Evolutionary conservation across 2,113 vertebrate species (phyloP).

Genomic region (Corapipo altera): DNA sequence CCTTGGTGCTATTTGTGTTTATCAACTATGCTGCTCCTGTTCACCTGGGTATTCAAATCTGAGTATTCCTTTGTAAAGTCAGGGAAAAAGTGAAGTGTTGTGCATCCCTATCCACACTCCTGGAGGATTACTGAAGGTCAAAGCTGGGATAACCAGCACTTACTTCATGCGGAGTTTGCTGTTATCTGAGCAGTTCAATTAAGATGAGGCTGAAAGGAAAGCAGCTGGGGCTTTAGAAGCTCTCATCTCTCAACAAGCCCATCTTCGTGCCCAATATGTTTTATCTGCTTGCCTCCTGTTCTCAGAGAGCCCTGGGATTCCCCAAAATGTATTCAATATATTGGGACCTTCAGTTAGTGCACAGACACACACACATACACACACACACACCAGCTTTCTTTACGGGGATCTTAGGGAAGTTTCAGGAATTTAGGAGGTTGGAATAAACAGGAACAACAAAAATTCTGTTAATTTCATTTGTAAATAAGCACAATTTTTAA

Average conservation of each 20-base stretch:
- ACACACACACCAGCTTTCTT: background rate
- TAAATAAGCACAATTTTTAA: background rate
- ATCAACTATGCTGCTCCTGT: background rate
- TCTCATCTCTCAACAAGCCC: background rate
- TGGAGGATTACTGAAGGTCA: slow-evolving; percentile 38
- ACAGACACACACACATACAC: background rate
- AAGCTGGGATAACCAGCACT: background rate
- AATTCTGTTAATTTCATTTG: background rate
- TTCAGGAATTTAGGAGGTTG: background rate
- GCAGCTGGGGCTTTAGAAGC: slow-evolving; percentile 20
- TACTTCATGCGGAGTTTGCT: background rate
- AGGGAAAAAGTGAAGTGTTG: background rate
- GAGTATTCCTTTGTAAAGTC: background rate
- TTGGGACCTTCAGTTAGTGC: background rate
- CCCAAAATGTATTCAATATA: background rate
- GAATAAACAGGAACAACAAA: background rate
- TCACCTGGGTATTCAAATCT: background rate
- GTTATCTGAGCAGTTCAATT: slow-evolving; percentile 43
- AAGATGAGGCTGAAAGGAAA: slow-evolving; percentile 16
- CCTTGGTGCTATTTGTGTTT: background rate
- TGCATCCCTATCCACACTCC: background rate
- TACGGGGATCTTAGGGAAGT: background rate
- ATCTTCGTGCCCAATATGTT: background rate
- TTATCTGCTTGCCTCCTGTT: slow-evolving; percentile 16
- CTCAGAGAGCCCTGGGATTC: background rate